These are phyloP conservation scores for Melinaea marsaeus DNA, from an alignment of 2,888 invertebrate genomes.

Conservation along the genomic window DNA sequence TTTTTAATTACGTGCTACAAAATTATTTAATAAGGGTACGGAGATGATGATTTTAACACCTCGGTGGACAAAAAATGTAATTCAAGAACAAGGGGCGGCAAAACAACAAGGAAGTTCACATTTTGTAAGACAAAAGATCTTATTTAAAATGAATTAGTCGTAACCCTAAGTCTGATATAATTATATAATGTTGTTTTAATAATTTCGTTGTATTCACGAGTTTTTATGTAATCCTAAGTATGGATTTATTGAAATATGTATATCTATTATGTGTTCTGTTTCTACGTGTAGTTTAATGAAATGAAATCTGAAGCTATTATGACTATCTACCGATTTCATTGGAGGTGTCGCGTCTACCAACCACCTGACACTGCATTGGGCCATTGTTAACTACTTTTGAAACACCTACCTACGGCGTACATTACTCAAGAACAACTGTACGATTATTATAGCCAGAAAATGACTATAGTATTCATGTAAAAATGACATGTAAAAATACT, in stretches of 20 bases:
- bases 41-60: conserved; percentile 60
- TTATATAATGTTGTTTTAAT: not conserved
- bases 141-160: not conserved
- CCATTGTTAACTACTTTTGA: not conserved
- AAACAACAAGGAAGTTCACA: conserved; percentile 22
- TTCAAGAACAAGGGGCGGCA: conserved; percentile 24
- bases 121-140: conserved; percentile 12
- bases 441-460: too few species aligned
- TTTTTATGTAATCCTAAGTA: not conserved
- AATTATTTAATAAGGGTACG: conserved; percentile 50
- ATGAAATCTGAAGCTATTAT: not conserved
- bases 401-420: not conserved
- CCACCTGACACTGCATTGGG: not conserved
- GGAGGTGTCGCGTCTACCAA: not conserved
- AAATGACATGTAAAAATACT: too few species aligned
- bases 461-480: too few species aligned
- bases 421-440: too few species aligned
- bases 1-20: conserved; percentile 62
- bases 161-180: not conserved
- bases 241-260: too few species aligned
- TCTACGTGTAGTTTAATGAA: too few species aligned
- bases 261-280: too few species aligned
- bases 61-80: conserved; percentile 55
- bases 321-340: conserved; percentile 3
- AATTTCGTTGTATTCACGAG: not conserved